A percentile compares a stretch with the other conserved stretches of the same genome.
Evolutionary conservation across 2,888 invertebrate species (phyloP).

Genomic region (Chrysodeixis includens): DNA sequence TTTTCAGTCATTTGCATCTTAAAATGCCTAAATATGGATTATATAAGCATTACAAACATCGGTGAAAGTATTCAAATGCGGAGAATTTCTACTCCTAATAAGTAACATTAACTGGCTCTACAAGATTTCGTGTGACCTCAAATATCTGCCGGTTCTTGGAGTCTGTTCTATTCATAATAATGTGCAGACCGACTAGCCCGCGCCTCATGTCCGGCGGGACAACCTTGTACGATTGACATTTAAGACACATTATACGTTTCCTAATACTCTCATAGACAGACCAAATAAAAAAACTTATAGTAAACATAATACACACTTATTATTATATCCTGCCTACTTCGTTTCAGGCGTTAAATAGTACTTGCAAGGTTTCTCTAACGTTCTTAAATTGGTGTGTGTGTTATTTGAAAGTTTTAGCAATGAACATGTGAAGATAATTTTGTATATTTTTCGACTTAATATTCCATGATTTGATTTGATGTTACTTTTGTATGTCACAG

Average conservation of each 20-base stretch:
- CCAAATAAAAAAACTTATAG: neutral
- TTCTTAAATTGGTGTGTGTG: conserved; percentile 9
- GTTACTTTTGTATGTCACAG: too few relatives aligned
- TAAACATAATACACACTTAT: neutral
- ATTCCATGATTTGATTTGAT: neutral
- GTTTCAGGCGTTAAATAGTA: conserved; percentile 9
- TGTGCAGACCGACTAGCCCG: neutral
- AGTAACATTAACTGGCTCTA: neutral
- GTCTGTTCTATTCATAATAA: neutral
- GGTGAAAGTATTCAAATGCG: conserved; percentile 8
- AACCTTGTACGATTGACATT: conserved; percentile 6
- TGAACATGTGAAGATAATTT: neutral
- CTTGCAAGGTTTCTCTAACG: conserved; percentile 35
- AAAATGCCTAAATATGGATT: neutral
- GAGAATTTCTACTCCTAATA: neutral
- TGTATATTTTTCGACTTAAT: neutral
- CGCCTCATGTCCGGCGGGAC: neutral
- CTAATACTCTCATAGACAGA: neutral
- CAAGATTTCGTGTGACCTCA: neutral
- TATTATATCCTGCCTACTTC: neutral
- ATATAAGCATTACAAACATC: neutral
- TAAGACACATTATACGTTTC: neutral
- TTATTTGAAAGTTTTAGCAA: conserved; percentile 10
- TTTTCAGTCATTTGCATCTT: too few relatives aligned
- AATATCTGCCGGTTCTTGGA: neutral